Evolutionary conservation across 1,140 invertebrate genomes (phyloP), one percentile per base, ranked within the genome.

Genomic region (Anastrepha ludens): DNA sequence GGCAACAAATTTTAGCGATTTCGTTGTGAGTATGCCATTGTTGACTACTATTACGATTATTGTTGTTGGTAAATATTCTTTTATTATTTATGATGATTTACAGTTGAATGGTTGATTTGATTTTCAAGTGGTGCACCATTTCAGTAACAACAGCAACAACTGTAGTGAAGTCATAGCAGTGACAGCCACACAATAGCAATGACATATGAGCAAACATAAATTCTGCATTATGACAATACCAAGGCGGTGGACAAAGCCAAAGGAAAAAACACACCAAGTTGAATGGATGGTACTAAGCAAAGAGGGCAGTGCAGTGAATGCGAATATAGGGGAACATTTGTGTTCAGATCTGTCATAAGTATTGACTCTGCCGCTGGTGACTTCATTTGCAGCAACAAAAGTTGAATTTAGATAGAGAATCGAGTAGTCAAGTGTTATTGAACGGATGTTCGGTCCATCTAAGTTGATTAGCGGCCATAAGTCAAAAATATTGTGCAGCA

Each of bases 41-140:
- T 81, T 81, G 74, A 39, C 74, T 81, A 47, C 47, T 81, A 81
- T 81, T 81, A 81, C 55, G 74, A 81, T 81, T 81, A 81, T 81
- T 50, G 74, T 81, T 81, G 74, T 81, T 81, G 47, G 74, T 81
- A 81, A 81, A 81, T 67, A 67, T 29, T 55, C 55, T 81, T 88
- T 91, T 91, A 90, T 91, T 92, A 91, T 92, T 92, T 92, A 92
- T 92, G 92, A 89, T 92, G 91, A 92, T 92, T 92, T 91, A 91
- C 91, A 92, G 91, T 91, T 92, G 91, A 92, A 90, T 88, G 91
- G 90, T 92, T 92, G 91, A 92, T 92, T 92, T 92, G 91, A 91
- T 90, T 92, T 92, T 92, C 90, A 92, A 92, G 91, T 92, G 91
- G 88, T 92, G 91, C 90, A 89, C 90, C 70, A 81, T 87, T 62